Conservation (phyloP, 2,888 invertebrate species). For the Tenthredo distinguenda region DNA sequence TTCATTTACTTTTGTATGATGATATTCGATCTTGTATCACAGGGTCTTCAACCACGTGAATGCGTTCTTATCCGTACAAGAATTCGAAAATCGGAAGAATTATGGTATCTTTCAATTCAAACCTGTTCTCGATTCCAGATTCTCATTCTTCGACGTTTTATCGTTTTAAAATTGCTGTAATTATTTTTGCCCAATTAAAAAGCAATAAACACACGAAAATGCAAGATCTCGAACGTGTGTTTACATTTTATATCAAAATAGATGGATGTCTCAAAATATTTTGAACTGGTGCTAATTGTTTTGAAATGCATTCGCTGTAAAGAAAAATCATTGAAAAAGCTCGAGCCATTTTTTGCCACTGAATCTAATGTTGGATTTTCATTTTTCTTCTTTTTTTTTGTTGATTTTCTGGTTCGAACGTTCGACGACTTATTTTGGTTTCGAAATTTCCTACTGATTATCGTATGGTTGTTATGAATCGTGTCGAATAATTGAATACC, state of each 20-base stretch:
- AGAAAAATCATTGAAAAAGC: not conserved
- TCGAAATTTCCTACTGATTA: not conserved
- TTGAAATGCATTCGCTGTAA: not conserved
- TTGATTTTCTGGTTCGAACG: too few species aligned
- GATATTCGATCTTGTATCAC: not conserved
- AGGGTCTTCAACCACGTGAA: not conserved
- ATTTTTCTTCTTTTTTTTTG: not conserved
- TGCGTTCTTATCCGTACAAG: not conserved
- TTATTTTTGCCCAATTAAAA: not conserved
- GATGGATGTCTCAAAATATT: not conserved
- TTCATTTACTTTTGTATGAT: not conserved
- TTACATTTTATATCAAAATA: too few species aligned
- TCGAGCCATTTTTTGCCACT: not conserved
- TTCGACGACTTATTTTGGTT: not conserved
- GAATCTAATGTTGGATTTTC: not conserved
- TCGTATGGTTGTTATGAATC: not conserved
- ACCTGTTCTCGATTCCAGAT: not conserved
- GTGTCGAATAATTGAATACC: not conserved
- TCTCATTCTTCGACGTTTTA: not conserved
- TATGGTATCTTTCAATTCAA: not conserved
- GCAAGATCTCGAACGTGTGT: too few species aligned
- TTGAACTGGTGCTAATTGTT: not conserved
- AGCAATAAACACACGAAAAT: too few species aligned
- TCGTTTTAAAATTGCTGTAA: not conserved
- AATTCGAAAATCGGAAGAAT: not conserved